These are phyloP conservation scores for Clarias gariepinus DNA, from an alignment of 2,113 vertebrate genomes.

Conservation along the genomic window DNA sequence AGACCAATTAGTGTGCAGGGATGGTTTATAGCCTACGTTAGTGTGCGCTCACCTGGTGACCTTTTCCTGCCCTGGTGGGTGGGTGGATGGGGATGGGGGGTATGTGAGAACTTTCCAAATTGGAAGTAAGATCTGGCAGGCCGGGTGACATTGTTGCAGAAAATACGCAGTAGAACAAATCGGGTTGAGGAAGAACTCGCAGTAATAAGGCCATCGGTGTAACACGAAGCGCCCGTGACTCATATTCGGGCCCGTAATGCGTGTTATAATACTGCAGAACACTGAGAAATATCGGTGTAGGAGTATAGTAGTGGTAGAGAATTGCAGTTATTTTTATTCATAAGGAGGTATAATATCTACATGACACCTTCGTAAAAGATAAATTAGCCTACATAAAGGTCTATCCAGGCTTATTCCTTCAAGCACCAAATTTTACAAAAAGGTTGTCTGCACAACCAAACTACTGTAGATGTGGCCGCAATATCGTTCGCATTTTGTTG, in stretches of 20 bases:
- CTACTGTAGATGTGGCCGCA: too few relatives aligned
- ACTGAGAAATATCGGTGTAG: not conserved
- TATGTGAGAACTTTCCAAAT: not conserved
- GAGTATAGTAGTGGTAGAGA: not conserved
- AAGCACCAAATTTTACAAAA: not conserved
- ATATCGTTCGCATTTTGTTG: too few relatives aligned
- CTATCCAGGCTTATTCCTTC: not conserved
- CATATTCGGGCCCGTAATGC: not conserved
- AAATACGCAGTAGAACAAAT: not conserved
- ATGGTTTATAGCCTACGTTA: not conserved
- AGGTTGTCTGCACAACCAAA: not conserved
- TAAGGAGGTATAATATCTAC: not conserved
- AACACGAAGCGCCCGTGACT: not conserved
- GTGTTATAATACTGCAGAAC: too few relatives aligned
- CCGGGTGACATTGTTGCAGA: not conserved
- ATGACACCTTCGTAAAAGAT: not conserved
- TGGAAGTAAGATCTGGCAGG: not conserved
- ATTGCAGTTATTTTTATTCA: not conserved
- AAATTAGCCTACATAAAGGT: not conserved
- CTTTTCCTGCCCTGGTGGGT: not conserved
- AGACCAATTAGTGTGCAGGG: not conserved
- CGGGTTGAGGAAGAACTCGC: not conserved
- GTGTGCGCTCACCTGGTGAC: conserved; percentile 5
- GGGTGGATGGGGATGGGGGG: too few relatives aligned
- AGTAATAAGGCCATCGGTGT: not conserved